Percentiles rank a stretch among this genome's conserved stretches.
phyloP scores from a whole-genome alignment of 2,797 vertebrate species.

The Geotrypetes seraphini region DNA sequence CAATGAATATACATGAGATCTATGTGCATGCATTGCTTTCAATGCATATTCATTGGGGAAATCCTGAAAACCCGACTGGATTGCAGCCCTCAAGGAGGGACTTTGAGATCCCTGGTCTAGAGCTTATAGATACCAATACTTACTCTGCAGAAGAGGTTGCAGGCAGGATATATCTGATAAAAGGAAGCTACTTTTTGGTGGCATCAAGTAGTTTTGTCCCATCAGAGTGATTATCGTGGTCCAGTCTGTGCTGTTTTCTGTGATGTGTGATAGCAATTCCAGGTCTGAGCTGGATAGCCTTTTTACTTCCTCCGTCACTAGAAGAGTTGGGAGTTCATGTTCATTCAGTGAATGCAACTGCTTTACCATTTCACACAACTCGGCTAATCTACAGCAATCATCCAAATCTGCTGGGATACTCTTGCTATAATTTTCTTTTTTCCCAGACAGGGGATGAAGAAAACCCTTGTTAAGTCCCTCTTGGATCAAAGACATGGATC shows the following conservation, averaged over 20 bases:
- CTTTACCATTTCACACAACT: slow-evolving; percentile 87
- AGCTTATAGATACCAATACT: slow-evolving; percentile 48
- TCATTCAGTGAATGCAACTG: slow-evolving; percentile 48
- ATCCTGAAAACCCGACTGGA: no score
- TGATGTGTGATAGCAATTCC: slow-evolving; percentile 65
- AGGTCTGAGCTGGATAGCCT: slow-evolving; percentile 43
- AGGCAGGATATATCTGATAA: slow-evolving; percentile 80
- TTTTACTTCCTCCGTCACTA: slow-evolving; percentile 33
- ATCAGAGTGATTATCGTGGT: slow-evolving; percentile 61
- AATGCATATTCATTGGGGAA: no score
- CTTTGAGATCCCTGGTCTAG: no score
- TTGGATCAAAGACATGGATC: slow-evolving; percentile 61
- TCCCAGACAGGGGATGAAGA: slow-evolving; percentile 28
- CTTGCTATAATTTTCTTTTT: not conserved
- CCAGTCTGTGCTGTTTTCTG: slow-evolving; percentile 53
- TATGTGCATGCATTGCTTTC: no score
- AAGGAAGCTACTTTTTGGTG: slow-evolving; percentile 73
- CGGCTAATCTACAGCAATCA: slow-evolving; percentile 58
- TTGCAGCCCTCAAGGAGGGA: no score
- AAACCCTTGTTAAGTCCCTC: slow-evolving; percentile 57
- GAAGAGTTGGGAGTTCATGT: slow-evolving; percentile 25
- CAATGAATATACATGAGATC: no score
- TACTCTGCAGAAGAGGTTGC: slow-evolving; percentile 73
- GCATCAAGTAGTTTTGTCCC: slow-evolving; percentile 80
- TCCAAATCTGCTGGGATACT: not conserved